These are phyloP conservation scores for Ormyrus thymus DNA, from an alignment of 2,888 invertebrate species.

Conservation along the genomic window DNA sequence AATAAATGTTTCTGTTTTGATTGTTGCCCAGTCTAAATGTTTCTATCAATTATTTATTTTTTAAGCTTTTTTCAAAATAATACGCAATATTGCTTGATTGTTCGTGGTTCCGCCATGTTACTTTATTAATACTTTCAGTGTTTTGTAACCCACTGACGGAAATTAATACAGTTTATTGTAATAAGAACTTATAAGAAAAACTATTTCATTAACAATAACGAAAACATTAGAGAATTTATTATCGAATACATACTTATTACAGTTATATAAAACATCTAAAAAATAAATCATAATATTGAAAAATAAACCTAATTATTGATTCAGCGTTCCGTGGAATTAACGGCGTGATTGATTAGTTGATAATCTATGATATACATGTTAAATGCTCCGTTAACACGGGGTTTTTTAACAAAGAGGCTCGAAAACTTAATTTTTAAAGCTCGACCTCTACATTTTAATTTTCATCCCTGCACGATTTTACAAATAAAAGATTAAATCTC, in stretches of 20 bases:
- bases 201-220: no score
- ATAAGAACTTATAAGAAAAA: background rate
- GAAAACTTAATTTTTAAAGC: slow-evolving; percentile 36
- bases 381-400: background rate
- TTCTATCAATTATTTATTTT: background rate
- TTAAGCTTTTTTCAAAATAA: background rate
- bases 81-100: background rate
- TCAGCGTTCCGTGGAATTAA: background rate
- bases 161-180: background rate
- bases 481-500: slow-evolving; percentile 3
- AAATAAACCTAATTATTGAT: background rate
- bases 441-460: slow-evolving; percentile 35
- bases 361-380: background rate
- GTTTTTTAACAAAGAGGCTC: slow-evolving; percentile 28
- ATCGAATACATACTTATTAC: no score
- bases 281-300: background rate
- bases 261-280: background rate
- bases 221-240: no score
- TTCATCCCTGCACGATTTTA: background rate
- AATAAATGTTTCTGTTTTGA: background rate
- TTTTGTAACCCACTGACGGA: background rate
- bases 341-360: background rate
- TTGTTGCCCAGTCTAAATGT: slow-evolving; percentile 1
- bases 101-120: background rate
- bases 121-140: slow-evolving; percentile 12